Percentiles rank a stretch among this genome's conserved stretches.
Conservation (phyloP, 2,113 vertebrate genomes). For the Cervus canadensis region DNA sequence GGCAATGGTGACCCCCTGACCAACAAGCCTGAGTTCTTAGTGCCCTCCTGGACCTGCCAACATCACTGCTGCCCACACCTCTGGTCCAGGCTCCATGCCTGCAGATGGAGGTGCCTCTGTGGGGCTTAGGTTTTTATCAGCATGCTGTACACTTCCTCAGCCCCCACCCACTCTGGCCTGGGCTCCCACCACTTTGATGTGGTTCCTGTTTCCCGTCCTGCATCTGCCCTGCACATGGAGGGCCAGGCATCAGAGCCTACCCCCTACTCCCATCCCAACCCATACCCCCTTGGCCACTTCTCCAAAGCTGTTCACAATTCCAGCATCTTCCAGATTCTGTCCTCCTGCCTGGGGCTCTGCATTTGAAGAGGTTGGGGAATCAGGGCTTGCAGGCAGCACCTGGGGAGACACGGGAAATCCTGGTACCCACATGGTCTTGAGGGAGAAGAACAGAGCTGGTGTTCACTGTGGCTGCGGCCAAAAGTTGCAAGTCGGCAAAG, state of each 20-base stretch:
- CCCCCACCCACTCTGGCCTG: conserved; percentile 21
- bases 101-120: background rate
- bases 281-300: background rate
- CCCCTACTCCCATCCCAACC: background rate
- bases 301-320: rapidly evolving
- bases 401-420: background rate
- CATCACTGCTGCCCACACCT: background rate
- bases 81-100: background rate
- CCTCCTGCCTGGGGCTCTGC: background rate
- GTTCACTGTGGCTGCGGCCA: rapidly evolving
- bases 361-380: background rate
- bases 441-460: background rate
- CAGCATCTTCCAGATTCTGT: background rate
- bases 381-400: background rate
- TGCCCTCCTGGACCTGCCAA: rapidly evolving
- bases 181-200: conserved; percentile 74
- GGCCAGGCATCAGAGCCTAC: background rate
- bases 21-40: background rate
- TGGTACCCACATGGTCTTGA: background rate
- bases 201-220: conserved; percentile 57
- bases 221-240: conserved; percentile 80
- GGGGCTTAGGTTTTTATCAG: conserved; percentile 3
- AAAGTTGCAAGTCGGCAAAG: background rate
- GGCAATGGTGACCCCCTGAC: rapidly evolving
- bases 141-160: conserved; percentile 10